phyloP scores from a whole-genome alignment of 1,140 invertebrate genomes.

The Macrobrachium rosenbergii region DNA sequence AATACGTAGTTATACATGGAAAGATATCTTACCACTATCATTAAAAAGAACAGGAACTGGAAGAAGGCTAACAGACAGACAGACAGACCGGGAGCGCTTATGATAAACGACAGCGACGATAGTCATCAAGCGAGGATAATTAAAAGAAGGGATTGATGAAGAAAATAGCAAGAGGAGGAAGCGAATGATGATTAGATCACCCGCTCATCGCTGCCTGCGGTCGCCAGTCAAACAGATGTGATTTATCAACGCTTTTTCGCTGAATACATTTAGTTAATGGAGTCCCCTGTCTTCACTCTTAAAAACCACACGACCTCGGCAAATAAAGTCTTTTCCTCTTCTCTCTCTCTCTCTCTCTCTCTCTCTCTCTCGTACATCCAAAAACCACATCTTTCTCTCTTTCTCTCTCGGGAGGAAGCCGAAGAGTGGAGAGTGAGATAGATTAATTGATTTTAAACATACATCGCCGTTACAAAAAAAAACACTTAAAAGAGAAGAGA shows the following conservation, averaged over 20 bases:
- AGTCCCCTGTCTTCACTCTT: constrained; percentile 44
- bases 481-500: not conserved
- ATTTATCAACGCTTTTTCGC: constrained; percentile 55
- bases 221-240: constrained; percentile 20
- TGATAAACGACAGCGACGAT: not conserved
- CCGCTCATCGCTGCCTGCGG: not conserved
- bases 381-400: not conserved
- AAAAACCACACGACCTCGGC: constrained; percentile 39
- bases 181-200: not conserved
- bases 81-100: not conserved
- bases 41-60: no score
- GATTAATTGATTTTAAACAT: not conserved
- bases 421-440: not conserved
- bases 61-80: not conserved
- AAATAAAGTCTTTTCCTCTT: constrained; percentile 7
- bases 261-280: constrained; percentile 59
- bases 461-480: no score
- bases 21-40: no score
- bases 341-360: constrained; percentile 13
- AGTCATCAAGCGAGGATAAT: not conserved
- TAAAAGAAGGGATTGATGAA: not conserved
- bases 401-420: not conserved
- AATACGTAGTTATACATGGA: no score
- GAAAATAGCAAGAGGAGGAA: not conserved
- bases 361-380: not conserved